phyloP scores from a whole-genome alignment of 2,797 vertebrate genomes.

The Sebastes dallii region DNA sequence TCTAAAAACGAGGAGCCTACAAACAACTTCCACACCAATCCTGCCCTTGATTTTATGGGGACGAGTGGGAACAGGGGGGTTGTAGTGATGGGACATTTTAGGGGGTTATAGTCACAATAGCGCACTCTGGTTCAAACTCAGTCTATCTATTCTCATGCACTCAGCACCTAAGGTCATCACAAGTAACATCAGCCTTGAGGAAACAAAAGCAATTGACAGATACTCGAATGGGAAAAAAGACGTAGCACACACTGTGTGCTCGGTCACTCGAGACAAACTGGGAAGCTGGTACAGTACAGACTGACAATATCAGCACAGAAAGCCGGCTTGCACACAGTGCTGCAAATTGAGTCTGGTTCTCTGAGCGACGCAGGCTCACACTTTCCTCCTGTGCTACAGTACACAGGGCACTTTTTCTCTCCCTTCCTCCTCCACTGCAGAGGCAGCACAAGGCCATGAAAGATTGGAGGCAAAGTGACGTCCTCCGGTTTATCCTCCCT shows the following conservation, averaged over 20 bases:
- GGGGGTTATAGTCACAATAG: not conserved
- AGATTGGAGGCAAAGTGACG: slow-evolving; percentile 82
- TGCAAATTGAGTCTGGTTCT: slow-evolving; percentile 55
- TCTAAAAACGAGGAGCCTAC: not conserved
- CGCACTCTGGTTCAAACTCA: not conserved
- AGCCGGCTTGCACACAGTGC: slow-evolving; percentile 31
- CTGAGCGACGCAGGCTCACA: slow-evolving; percentile 28
- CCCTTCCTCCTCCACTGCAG: slow-evolving; percentile 62
- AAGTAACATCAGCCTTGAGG: slow-evolving; percentile 33
- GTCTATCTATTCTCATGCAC: not conserved
- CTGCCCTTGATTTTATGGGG: not conserved
- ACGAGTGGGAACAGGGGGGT: not conserved
- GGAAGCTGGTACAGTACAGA: slow-evolving; percentile 30
- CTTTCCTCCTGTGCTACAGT: slow-evolving; percentile 44
- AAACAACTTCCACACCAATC: not conserved
- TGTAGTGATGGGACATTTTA: not conserved
- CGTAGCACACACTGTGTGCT: slow-evolving; percentile 10
- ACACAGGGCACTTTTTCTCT: slow-evolving; percentile 34
- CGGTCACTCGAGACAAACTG: slow-evolving; percentile 46
- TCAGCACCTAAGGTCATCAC: slow-evolving; percentile 23
- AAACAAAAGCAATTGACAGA: slow-evolving; percentile 54
- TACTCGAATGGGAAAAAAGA: slow-evolving; percentile 45
- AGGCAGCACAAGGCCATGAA: slow-evolving; percentile 75
- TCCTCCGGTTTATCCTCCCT: slow-evolving; percentile 81
- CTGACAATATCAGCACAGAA: slow-evolving; percentile 40